These are phyloP conservation scores for Eupristina koningsbergeri DNA, from an alignment of 1,140 invertebrate species.

Conservation along the genomic window DNA sequence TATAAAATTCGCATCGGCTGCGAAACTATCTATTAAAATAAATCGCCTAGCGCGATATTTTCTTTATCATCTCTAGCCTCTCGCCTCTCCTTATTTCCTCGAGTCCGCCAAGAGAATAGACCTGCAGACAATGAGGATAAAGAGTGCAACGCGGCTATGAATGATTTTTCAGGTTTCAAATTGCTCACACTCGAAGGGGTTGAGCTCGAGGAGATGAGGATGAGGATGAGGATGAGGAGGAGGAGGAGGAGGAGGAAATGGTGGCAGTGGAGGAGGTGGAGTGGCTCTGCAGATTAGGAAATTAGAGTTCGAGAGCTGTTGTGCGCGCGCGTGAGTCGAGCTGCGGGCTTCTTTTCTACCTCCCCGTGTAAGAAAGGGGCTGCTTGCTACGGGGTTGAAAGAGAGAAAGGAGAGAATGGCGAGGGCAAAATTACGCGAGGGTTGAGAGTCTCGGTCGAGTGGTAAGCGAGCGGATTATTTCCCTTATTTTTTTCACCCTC, in stretches of 20 bases:
- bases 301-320: conserved; percentile 48
- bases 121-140: not conserved
- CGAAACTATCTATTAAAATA: conserved; percentile 24
- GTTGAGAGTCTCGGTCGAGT: not conserved
- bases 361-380: not conserved
- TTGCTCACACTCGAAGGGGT: conserved; percentile 19
- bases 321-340: not conserved
- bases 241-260: no score
- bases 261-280: not conserved
- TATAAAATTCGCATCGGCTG: not conserved
- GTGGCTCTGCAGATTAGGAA: conserved; percentile 48
- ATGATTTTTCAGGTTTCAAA: conserved; percentile 49
- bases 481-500: not conserved
- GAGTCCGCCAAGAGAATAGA: not conserved
- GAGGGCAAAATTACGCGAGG: conserved; percentile 12
- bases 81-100: not conserved
- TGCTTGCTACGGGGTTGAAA: not conserved
- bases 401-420: not conserved
- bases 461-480: conserved; percentile 21
- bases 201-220: conserved; percentile 3
- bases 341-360: conserved; percentile 41
- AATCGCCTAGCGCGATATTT: conserved; percentile 1
- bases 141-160: conserved; percentile 18
- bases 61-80: not conserved
- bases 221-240: not conserved